Base-by-base conservation (phyloP, 1,140 invertebrate species). In the Drosophila nebulosa region DNA sequence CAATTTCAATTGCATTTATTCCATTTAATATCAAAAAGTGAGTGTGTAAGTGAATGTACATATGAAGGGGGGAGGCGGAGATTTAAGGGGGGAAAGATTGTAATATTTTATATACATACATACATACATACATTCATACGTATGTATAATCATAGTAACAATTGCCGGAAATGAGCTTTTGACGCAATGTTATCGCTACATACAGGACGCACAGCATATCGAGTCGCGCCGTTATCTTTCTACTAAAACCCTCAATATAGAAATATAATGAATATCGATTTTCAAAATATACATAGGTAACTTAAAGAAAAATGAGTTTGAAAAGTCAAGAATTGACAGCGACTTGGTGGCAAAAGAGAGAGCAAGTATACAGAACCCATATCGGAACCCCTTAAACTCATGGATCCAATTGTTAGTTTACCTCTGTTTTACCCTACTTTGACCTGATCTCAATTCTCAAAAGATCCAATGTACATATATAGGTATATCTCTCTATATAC, bases 1-100 rank as follows among this genome's bases (percentile, higher is more conserved):
- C 52, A 30, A 24, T 39, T 58, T 30, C 56, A n/a, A 58, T 39
- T 58, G 56, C 56, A 22, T 39, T 58, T 12, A 58, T 58, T 35
- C 18, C 32, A 58, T 58, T 55, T 55, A 55, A 55, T 30, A 30
- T 30, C 14, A 55, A 14, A 9, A 18, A 46, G 2, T 21, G 39
- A 46, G 39, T 42, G 14, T 42, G 39, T 16, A 42, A 42, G 39
- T 42, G 39, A 42, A 16, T 42, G 35, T 4, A 46, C 7, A 46
- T 16, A 46, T 46, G 39, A 46, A n/a, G 6, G 6, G n/a, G 6
- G 39, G n/a, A 3, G 24, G 26, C n/a, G n/a, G n/a, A n/a, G n/a
- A n/a, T n/a, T n/a, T 22, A 14, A 5, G 22, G 52, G 9, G n/a
- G 26, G 4, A 27, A 2, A 30, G 10, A 27, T 52, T 52, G 50